Base-by-base conservation (phyloP, 1,140 invertebrate genomes). In the Cepaea nemoralis region DNA sequence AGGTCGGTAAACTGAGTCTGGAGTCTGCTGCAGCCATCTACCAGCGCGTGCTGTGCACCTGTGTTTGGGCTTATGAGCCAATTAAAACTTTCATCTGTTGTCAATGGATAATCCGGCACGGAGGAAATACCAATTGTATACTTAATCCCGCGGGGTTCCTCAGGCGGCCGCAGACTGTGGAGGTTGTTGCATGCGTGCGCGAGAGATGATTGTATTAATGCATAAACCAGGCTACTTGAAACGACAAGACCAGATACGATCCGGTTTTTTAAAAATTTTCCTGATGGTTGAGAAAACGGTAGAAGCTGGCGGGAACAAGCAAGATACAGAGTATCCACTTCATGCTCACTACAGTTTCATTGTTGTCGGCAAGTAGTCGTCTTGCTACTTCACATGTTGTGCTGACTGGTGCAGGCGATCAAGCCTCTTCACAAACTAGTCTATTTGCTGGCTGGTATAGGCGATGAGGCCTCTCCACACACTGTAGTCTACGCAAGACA, bases 71-170 rank as follows among this genome's bases (percentile, higher is more conserved):
- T 19, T 39, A 37, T 3, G 50, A 39, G 50, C 75, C 75, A 77
- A 77, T 77, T 77, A 77, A 77, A 77, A 19, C 33, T 14, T 24
- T 77, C 75, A 77, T 12, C 75, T 77, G 75, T 24, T 35, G 39
- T 66, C 27, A 45, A 77, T 77, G 75, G 31, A 33, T 35, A 63
- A 55, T 37, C 75, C 55, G 27, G 48, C 8, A 77, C 16, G 48
- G n/a, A 1, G 55, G 31, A 77, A 63, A 39, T 39, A 63, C 12
- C 16, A 37, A 63, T 59, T 55, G 75, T 77, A 63, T 77, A 39
- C 73, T 75, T 77, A 55, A 63, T 77, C 50, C 75, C 5, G 75
- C 50, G n/a, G 55, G 35, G 50, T 66, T 35, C 55, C 31, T 19
- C 3, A 10, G 27, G 14, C 0, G 35, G 10, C 0, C 48, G 35